phyloP scores from a whole-genome alignment of 1,140 invertebrate genomes.

The Ectropis grisescens region DNA sequence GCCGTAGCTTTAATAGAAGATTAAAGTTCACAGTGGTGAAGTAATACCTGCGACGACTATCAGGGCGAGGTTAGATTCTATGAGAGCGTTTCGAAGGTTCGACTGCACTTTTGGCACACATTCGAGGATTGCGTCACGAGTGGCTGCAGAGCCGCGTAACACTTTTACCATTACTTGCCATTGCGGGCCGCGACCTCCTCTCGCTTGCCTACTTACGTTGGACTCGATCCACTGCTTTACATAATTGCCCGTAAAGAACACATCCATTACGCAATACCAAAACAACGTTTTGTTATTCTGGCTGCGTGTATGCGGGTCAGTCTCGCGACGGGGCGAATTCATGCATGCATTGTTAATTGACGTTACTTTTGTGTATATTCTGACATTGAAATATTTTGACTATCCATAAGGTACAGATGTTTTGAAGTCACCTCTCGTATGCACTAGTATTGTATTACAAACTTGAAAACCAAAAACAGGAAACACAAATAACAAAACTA shows the following conservation, averaged over 20 bases:
- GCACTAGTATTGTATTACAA: not conserved
- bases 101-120: conserved; percentile 65
- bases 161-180: conserved; percentile 55
- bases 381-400: not conserved
- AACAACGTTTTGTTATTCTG: conserved; percentile 52
- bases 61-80: not conserved
- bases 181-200: not conserved
- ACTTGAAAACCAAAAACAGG: not conserved
- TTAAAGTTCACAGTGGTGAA: no score
- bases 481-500: no score
- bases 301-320: conserved; percentile 21
- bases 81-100: conserved; percentile 26
- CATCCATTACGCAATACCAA: conserved; percentile 50
- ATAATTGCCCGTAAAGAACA: conserved; percentile 59
- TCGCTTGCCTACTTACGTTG: no score
- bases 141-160: conserved; percentile 37
- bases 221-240: conserved; percentile 49
- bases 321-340: no score
- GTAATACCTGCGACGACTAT: no score
- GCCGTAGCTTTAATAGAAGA: no score
- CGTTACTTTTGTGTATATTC: not conserved
- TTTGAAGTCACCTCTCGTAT: not conserved
- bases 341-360: no score
- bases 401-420: not conserved
- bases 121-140: conserved; percentile 56